Evolutionary conservation across 2,113 vertebrate genomes (phyloP).

Genomic region (Hydrochoerus hydrochaeris): DNA sequence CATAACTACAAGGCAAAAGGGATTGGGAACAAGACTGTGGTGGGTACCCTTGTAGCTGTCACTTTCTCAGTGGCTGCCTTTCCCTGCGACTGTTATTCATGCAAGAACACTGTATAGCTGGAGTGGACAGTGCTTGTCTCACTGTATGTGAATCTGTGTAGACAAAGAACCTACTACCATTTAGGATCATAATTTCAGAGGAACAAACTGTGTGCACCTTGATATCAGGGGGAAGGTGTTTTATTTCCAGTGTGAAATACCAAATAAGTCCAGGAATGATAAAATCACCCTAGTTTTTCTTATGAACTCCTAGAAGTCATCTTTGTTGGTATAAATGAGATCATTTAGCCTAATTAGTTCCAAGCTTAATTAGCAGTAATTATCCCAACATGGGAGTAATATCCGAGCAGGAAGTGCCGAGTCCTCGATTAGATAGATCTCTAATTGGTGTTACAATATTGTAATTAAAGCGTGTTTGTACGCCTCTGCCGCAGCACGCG

Average conservation of each 20-base stretch:
- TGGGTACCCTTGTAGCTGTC: background rate
- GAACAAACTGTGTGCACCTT: background rate
- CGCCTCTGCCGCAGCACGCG: constrained; percentile 87
- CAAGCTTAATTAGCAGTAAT: constrained; percentile 94
- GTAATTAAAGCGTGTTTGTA: constrained; percentile 92
- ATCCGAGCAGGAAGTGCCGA: constrained; percentile 91
- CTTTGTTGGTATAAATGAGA: constrained; percentile 93
- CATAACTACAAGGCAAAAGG: background rate
- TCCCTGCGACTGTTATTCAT: background rate
- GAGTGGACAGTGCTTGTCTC: background rate
- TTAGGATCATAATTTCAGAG: constrained; percentile 55
- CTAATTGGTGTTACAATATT: constrained; percentile 94
- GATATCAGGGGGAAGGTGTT: constrained; percentile 40
- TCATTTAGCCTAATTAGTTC: constrained; percentile 94
- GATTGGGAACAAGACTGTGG: background rate
- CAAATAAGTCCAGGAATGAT: constrained; percentile 82
- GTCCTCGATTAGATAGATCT: constrained; percentile 92
- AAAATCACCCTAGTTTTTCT: constrained; percentile 85
- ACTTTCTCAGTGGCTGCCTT: background rate
- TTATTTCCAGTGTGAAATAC: constrained; percentile 76
- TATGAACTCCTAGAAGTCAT: constrained; percentile 90
- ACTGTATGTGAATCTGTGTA: background rate
- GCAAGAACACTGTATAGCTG: background rate
- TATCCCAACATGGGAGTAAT: constrained; percentile 94
- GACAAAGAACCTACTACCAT: constrained; percentile 52